Conservation (phyloP, 2,113 vertebrate species). For the Xenopus tropicalis region DNA sequence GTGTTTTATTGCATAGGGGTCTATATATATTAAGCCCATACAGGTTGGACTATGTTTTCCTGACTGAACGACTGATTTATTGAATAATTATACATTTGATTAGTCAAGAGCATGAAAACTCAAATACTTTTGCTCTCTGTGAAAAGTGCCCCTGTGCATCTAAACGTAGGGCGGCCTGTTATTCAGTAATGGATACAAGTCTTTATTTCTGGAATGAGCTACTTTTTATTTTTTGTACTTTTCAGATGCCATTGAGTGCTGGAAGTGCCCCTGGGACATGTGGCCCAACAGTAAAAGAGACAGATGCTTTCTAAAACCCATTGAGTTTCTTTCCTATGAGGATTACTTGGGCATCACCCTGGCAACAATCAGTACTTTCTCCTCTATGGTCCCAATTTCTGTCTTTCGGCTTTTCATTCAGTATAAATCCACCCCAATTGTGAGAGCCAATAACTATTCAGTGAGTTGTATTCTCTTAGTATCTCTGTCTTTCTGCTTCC, state of each 20-base stretch:
- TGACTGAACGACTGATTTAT: too few species aligned
- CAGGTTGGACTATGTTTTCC: too few species aligned
- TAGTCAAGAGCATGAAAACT: too few species aligned
- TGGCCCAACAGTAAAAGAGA: conserved; percentile 9
- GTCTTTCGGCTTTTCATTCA: conserved; percentile 8
- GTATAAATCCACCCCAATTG: conserved; percentile 22
- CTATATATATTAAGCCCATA: too few species aligned
- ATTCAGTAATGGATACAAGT: too few species aligned
- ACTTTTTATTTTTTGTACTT: not conserved
- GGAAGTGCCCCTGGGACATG: conserved; percentile 49
- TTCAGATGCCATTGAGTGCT: conserved; percentile 52
- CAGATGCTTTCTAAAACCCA: conserved; percentile 2
- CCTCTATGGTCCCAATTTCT: not conserved
- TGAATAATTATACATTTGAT: too few species aligned
- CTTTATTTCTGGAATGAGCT: too few species aligned
- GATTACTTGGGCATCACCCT: conserved; percentile 6
- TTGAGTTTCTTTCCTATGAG: conserved; percentile 7
- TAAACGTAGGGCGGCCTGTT: too few species aligned
- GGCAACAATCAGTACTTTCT: not conserved
- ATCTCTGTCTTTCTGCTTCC: conserved; percentile 22
- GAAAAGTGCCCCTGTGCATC: too few species aligned
- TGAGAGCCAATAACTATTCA: conserved; percentile 24
- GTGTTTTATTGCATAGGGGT: too few species aligned
- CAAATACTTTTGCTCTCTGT: too few species aligned
- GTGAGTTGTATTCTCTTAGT: conserved; percentile 43